These are phyloP conservation scores for Coptotermes formosanus DNA, from an alignment of 1,140 invertebrate genomes.

Conservation along the genomic window DNA sequence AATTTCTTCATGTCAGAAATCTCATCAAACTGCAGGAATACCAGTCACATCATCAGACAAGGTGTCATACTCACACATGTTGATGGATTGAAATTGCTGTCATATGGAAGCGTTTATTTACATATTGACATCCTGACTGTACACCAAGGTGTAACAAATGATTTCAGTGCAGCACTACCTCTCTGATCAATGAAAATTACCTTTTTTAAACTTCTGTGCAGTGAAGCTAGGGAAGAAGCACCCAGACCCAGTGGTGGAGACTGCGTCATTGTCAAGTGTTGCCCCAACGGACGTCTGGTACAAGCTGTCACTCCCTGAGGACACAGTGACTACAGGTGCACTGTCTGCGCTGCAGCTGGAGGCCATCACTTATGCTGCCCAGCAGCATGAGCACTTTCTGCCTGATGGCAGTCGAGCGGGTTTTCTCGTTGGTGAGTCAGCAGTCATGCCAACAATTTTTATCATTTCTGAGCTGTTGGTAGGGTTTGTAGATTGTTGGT, in stretches of 20 bases:
- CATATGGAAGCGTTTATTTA: too few species aligned
- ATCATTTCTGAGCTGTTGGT: too few species aligned
- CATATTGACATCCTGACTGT: too few species aligned
- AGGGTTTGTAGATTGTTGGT: background rate
- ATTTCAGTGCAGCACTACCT: too few species aligned
- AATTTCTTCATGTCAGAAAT: background rate
- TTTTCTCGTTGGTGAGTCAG: slow-evolving; percentile 82
- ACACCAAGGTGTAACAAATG: too few species aligned
- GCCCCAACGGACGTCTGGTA: slow-evolving; percentile 95
- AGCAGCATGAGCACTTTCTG: slow-evolving; percentile 91
- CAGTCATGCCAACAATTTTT: background rate
- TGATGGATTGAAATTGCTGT: too few species aligned
- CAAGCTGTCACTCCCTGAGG: slow-evolving; percentile 79
- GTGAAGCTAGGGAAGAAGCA: slow-evolving; percentile 94
- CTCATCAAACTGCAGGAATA: too few species aligned
- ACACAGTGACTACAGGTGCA: slow-evolving; percentile 78
- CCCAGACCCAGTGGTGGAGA: slow-evolving; percentile 99
- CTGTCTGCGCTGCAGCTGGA: slow-evolving; percentile 96
- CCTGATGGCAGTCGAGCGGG: slow-evolving; percentile 90
- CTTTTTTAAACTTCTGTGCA: slow-evolving; percentile 44
- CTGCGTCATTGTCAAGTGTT: slow-evolving; percentile 94
- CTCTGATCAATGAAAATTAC: too few species aligned
- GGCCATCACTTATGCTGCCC: slow-evolving; percentile 93
- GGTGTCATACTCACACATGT: too few species aligned
- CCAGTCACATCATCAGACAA: too few species aligned